Conservation (phyloP, 2,888 invertebrate species). For the Serrognathus titanus region DNA sequence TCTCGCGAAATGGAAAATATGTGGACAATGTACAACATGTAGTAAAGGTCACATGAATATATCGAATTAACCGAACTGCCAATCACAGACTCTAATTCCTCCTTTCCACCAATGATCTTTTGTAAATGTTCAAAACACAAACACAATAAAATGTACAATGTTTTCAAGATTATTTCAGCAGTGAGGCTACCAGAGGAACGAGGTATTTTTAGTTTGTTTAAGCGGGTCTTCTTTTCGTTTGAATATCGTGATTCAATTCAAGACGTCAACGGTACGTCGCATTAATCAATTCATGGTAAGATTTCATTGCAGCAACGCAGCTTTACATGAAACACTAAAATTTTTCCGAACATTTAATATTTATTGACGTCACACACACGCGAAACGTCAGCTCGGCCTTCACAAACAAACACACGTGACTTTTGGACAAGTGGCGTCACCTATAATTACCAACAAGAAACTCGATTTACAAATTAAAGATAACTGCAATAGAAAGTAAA, state of each 20-base stretch:
- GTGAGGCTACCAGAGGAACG: slow-evolving; percentile 21
- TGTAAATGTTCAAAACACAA: slow-evolving; percentile 31
- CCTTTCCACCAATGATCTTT: slow-evolving; percentile 27
- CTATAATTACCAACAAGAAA: no score
- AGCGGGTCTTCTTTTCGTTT: background rate
- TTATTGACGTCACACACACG: slow-evolving; percentile 18
- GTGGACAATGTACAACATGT: slow-evolving; percentile 20
- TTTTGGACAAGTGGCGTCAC: background rate
- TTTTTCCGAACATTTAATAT: slow-evolving; percentile 15
- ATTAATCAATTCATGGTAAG: no score
- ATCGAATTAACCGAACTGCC: slow-evolving; percentile 35
- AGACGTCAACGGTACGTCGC: no score
- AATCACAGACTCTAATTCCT: slow-evolving; percentile 26
- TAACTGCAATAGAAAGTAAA: no score
- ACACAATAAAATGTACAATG: slow-evolving; percentile 23
- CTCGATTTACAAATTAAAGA: no score
- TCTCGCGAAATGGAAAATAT: background rate
- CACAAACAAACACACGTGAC: slow-evolving; percentile 22
- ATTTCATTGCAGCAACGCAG: background rate
- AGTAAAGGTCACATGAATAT: slow-evolving; percentile 41
- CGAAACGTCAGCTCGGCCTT: slow-evolving; percentile 20
- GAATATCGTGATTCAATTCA: no score
- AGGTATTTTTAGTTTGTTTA: background rate
- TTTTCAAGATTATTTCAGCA: slow-evolving; percentile 28
- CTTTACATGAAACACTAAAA: slow-evolving; percentile 6